phyloP scores from a whole-genome alignment of 2,888 invertebrate genomes.

The Eilema griseolum region DNA sequence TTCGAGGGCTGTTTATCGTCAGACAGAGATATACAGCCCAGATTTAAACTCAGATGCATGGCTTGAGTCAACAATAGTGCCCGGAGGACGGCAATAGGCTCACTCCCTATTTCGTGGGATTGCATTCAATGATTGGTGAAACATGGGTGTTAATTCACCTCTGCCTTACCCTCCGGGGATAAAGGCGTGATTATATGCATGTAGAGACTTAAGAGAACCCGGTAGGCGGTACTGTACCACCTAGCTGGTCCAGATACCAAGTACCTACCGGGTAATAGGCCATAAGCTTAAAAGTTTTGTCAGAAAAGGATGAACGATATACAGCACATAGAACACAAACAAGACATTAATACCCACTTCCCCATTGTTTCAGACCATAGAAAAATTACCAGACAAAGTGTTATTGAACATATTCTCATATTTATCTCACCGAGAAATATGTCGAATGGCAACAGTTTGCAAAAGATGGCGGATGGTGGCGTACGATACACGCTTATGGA shows the following conservation, averaged over 20 bases:
- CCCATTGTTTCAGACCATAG: constrained; percentile 92
- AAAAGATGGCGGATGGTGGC: constrained; percentile 98
- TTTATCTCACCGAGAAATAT: constrained; percentile 96
- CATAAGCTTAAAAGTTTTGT: background rate
- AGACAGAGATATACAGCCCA: no score
- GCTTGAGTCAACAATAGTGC: no score
- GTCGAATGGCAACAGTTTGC: constrained; percentile 97
- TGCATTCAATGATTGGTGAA: no score
- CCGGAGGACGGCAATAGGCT: no score
- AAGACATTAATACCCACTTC: background rate
- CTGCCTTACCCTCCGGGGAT: no score
- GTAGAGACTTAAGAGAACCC: background rate
- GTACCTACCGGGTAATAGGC: no score
- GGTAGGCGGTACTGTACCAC: background rate
- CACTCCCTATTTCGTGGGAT: no score
- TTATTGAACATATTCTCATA: constrained; percentile 97
- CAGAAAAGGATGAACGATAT: background rate
- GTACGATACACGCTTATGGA: constrained; percentile 98
- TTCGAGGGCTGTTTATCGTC: no score
- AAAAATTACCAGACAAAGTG: constrained; percentile 98
- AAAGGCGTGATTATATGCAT: no score
- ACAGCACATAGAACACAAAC: background rate
- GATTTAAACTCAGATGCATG: no score
- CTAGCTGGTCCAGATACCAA: no score
- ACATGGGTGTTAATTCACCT: no score